Evolutionary conservation across 2,888 invertebrate species (phyloP).

Genomic region (Stegophylla sp.): DNA sequence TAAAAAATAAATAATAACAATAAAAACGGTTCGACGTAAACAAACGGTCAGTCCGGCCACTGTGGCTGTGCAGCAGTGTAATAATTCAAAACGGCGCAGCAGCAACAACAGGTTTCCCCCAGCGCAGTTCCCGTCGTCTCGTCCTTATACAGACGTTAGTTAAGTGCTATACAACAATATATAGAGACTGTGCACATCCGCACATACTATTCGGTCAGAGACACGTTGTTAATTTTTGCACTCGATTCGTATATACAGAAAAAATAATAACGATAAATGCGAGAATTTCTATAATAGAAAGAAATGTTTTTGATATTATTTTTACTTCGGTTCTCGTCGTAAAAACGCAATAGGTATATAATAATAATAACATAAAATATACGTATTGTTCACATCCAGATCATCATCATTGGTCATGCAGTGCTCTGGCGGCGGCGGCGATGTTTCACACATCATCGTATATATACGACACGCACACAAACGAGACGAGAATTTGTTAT

Average conservation of each 20-base stretch:
- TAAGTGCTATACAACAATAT: neutral
- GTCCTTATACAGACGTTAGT: slow-evolving; percentile 27
- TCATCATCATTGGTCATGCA: slow-evolving; percentile 39
- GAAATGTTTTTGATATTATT: slow-evolving; percentile 8
- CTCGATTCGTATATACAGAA: neutral
- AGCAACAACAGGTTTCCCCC: slow-evolving; percentile 50
- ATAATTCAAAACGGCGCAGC: slow-evolving; percentile 43
- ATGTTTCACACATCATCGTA: slow-evolving; percentile 48
- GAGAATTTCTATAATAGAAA: slow-evolving; percentile 3
- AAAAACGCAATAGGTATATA: too few species aligned
- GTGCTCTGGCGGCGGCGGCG: neutral
- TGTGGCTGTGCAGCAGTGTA: too few species aligned
- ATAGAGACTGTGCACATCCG: neutral
- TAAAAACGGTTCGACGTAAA: slow-evolving; percentile 41
- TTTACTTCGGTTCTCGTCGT: slow-evolving; percentile 45
- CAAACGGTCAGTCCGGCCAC: slow-evolving; percentile 53
- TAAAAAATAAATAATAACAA: slow-evolving; percentile 22
- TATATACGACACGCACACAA: slow-evolving; percentile 29
- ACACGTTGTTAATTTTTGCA: slow-evolving; percentile 33
- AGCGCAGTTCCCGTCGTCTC: neutral
- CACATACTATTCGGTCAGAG: neutral
- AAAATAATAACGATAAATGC: slow-evolving; percentile 11
- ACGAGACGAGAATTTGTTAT: slow-evolving; percentile 58
- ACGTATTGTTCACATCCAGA: slow-evolving; percentile 28
- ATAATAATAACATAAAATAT: too few species aligned